Conservation (phyloP, 2,113 vertebrate species). For the Brachyistius frenatus region DNA sequence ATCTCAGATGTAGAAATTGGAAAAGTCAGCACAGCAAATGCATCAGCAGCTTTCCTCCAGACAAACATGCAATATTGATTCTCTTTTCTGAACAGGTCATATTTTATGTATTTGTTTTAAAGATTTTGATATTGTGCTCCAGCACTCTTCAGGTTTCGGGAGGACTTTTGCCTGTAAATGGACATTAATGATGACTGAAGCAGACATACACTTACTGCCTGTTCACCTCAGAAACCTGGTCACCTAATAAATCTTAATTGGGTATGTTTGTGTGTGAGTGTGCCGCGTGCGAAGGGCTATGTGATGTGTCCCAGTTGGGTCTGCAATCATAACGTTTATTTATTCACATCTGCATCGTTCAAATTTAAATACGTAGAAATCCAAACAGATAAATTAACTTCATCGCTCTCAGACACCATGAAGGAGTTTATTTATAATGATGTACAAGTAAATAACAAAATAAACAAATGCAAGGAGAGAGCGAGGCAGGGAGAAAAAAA, state of each 20-base stretch:
- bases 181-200: slow-evolving; percentile 57
- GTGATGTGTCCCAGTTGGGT: slow-evolving; percentile 11
- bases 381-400: slow-evolving; percentile 31
- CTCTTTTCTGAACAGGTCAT: slow-evolving; percentile 70
- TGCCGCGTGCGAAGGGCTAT: background rate
- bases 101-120: slow-evolving; percentile 81
- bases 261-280: background rate
- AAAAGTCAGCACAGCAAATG: slow-evolving; percentile 80
- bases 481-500: slow-evolving; percentile 1
- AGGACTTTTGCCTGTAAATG: slow-evolving; percentile 46
- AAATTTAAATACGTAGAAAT: slow-evolving; percentile 44
- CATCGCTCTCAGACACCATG: slow-evolving; percentile 27
- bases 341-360: slow-evolving; percentile 45
- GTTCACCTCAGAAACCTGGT: slow-evolving; percentile 40
- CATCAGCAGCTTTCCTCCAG: slow-evolving; percentile 75
- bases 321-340: slow-evolving; percentile 40
- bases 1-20: slow-evolving; percentile 82
- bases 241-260: slow-evolving; percentile 48
- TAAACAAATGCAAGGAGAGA: slow-evolving; percentile 32
- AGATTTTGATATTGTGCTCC: slow-evolving; percentile 66
- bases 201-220: slow-evolving; percentile 9
- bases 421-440: slow-evolving; percentile 47
- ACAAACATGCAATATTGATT: slow-evolving; percentile 82
- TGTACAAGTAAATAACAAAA: slow-evolving; percentile 35
- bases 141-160: slow-evolving; percentile 21